Conservation (phyloP, 1,140 invertebrate species). For the Calliopsis andreniformis region DNA sequence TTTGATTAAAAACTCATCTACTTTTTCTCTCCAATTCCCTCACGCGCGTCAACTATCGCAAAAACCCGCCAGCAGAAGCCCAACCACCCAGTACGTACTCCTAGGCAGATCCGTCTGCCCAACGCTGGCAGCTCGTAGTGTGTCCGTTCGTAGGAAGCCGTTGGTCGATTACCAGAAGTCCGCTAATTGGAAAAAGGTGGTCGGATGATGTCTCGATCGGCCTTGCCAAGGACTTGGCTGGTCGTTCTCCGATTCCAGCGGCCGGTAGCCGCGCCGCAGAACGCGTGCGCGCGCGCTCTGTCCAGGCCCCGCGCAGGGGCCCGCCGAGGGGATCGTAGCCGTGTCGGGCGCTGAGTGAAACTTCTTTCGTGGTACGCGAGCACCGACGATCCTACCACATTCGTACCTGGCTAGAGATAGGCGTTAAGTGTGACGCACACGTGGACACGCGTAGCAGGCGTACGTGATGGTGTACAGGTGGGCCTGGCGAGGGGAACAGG, state of each 20-base stretch:
- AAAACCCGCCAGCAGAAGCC: no score
- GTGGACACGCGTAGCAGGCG: not conserved
- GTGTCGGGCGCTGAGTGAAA: slow-evolving; percentile 35
- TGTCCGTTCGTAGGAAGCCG: slow-evolving; percentile 14
- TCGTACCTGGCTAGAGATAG: slow-evolving; percentile 14
- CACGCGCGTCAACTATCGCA: no score
- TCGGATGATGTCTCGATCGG: slow-evolving; percentile 57
- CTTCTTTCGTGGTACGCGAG: not conserved
- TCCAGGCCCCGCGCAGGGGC: no score
- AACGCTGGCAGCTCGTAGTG: not conserved
- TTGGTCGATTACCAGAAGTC: slow-evolving; percentile 46
- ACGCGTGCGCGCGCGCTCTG: not conserved
- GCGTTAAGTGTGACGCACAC: slow-evolving; percentile 48
- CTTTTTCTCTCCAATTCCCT: no score
- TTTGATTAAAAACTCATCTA: no score
- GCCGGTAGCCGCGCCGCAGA: not conserved
- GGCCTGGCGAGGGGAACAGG: not conserved
- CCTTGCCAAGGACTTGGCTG: slow-evolving; percentile 70
- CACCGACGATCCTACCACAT: slow-evolving; percentile 7
- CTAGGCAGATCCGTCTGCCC: not conserved
- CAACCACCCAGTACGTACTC: no score
- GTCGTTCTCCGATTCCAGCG: slow-evolving; percentile 46
- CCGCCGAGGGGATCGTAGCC: slow-evolving; percentile 3
- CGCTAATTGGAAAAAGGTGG: slow-evolving; percentile 65
- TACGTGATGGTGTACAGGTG: slow-evolving; percentile 31